phyloP scores from a whole-genome alignment of 1,140 invertebrate genomes.

The Ostrea edulis region DNA sequence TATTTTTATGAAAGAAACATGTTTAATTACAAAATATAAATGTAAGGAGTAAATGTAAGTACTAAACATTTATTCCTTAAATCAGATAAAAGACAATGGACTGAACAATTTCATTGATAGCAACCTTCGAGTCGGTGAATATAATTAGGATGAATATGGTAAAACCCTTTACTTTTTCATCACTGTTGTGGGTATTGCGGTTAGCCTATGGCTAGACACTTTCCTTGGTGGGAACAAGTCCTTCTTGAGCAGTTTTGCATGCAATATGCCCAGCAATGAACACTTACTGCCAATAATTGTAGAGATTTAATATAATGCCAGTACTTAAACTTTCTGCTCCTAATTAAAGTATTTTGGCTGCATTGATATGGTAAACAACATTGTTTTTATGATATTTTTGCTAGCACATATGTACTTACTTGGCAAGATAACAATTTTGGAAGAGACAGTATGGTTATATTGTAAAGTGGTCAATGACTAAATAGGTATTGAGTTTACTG shows the following conservation, averaged over 20 bases:
- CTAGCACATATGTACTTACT: background rate
- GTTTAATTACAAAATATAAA: too few species aligned
- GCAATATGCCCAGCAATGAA: background rate
- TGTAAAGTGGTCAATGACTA: constrained; percentile 2
- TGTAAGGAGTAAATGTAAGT: too few species aligned
- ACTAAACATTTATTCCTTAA: too few species aligned
- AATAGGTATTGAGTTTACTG: background rate
- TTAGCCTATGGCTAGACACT: constrained; percentile 16
- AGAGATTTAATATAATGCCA: constrained; percentile 26
- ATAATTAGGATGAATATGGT: constrained; percentile 2
- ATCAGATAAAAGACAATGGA: too few species aligned
- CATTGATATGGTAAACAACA: constrained; percentile 33
- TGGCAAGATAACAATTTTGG: constrained; percentile 2
- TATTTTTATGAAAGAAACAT: too few species aligned
- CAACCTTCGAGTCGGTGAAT: too few species aligned
- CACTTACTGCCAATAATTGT: constrained; percentile 20
- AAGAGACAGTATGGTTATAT: constrained; percentile 18
- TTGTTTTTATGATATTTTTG: constrained; percentile 30
- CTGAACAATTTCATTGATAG: too few species aligned
- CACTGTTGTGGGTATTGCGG: constrained; percentile 2
- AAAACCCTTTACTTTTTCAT: background rate
- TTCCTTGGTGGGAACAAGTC: constrained; percentile 16
- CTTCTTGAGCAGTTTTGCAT: background rate
- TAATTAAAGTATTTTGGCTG: background rate
- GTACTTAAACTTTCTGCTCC: constrained; percentile 8